These are phyloP conservation scores for Pomacea maculata DNA, from an alignment of 1,140 invertebrate species.

Conservation along the genomic window DNA sequence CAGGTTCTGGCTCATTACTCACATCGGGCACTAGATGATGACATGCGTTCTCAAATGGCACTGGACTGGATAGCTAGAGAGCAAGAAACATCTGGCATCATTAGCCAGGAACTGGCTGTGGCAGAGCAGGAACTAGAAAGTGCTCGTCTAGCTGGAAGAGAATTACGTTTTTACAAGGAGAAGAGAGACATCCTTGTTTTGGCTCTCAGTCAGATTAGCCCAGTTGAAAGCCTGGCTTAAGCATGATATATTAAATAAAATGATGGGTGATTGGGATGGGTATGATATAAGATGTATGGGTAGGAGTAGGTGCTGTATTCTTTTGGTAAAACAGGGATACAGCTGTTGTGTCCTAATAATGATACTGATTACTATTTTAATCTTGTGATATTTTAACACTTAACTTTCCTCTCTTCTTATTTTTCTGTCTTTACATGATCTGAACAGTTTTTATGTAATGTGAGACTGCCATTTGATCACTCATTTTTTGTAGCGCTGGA, in stretches of 20 bases:
- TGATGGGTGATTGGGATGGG: too few relatives aligned
- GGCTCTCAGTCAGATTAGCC: conserved; percentile 70
- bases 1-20: conserved; percentile 35
- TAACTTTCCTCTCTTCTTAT: too few relatives aligned
- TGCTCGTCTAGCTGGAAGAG: conserved; percentile 87
- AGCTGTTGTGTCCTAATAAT: too few relatives aligned
- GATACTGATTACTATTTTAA: too few relatives aligned
- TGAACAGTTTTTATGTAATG: too few relatives aligned
- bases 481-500: too few relatives aligned
- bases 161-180: conserved; percentile 93
- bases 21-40: conserved; percentile 80
- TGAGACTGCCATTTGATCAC: too few relatives aligned
- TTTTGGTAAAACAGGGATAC: too few relatives aligned
- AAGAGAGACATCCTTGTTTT: conserved; percentile 93
- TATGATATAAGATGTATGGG: too few relatives aligned
- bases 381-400: too few relatives aligned
- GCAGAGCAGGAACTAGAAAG: conserved; percentile 89
- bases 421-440: too few relatives aligned
- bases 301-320: too few relatives aligned
- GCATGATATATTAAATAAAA: background rate
- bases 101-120: conserved; percentile 81
- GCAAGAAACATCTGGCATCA: conserved; percentile 82
- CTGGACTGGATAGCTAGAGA: conserved; percentile 92
- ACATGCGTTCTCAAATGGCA: conserved; percentile 96
- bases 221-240: conserved; percentile 56